These are phyloP conservation scores for Amphiprion percula DNA, from an alignment of 2,113 vertebrate genomes.

Conservation along the genomic window DNA sequence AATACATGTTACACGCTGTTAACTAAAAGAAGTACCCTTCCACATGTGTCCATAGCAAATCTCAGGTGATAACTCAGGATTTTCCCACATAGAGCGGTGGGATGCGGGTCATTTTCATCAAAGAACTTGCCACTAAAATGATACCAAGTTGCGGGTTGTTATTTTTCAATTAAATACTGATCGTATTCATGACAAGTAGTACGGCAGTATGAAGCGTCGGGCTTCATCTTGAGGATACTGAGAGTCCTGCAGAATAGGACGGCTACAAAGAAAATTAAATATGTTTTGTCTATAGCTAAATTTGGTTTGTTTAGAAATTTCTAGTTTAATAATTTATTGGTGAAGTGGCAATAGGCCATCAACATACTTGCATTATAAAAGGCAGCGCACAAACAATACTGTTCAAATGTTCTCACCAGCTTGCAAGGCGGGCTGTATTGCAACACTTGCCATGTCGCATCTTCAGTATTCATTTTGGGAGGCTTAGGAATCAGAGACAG, in stretches of 20 bases:
- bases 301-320: background rate
- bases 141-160: constrained; percentile 89
- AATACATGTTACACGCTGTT: background rate
- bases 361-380: background rate
- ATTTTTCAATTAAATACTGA: constrained; percentile 93
- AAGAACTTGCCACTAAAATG: constrained; percentile 90
- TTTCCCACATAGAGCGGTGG: constrained; percentile 84
- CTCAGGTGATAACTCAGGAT: constrained; percentile 88
- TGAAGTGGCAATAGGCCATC: too few relatives aligned
- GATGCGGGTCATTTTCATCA: constrained; percentile 84
- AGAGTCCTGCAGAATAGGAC: constrained; percentile 85
- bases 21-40: constrained; percentile 83
- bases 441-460: constrained; percentile 89
- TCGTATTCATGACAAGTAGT: constrained; percentile 90
- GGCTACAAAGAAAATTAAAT: background rate
- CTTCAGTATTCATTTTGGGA: constrained; percentile 89
- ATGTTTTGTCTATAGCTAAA: background rate
- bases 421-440: constrained; percentile 86
- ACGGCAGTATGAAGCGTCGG: constrained; percentile 90
- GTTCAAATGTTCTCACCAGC: constrained; percentile 85
- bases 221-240: constrained; percentile 85
- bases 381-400: background rate
- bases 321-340: too few relatives aligned
- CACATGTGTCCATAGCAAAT: constrained; percentile 91
- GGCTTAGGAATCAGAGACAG: constrained; percentile 88